Conservation (phyloP, 2,888 invertebrate species). For the Spicauda simplicius region DNA sequence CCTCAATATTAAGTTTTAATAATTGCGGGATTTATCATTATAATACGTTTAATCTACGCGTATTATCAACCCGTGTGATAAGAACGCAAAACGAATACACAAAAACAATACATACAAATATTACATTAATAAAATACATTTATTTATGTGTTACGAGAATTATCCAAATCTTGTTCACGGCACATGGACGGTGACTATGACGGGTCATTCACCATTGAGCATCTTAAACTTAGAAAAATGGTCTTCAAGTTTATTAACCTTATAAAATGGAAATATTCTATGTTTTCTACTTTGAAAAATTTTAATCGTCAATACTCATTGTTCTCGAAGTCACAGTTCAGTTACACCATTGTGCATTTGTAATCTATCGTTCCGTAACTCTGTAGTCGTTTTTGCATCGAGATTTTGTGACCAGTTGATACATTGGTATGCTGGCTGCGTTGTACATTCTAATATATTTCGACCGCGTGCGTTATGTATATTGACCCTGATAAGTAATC, state of each 20-base stretch:
- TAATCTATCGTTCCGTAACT: constrained; percentile 6
- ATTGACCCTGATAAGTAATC: constrained; percentile 14
- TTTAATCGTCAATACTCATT: background rate
- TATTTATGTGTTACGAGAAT: no score
- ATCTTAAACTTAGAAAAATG: background rate
- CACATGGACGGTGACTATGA: no score
- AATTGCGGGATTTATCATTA: background rate
- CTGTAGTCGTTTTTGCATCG: constrained; percentile 5
- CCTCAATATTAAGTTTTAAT: background rate
- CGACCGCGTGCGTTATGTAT: constrained; percentile 5
- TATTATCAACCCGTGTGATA: background rate
- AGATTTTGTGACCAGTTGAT: background rate
- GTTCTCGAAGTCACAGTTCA: constrained; percentile 1
- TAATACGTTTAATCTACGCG: background rate
- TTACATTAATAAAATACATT: no score
- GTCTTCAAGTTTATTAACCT: background rate
- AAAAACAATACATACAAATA: no score
- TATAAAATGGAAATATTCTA: background rate
- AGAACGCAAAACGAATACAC: no score
- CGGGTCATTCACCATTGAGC: background rate
- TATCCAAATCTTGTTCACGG: no score
- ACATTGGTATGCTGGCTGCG: background rate
- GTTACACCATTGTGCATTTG: background rate
- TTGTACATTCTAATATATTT: constrained; percentile 22
- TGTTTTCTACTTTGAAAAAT: background rate